Evolutionary conservation across 2,113 vertebrate species (phyloP).

Genomic region (Halcyon senegalensis): DNA sequence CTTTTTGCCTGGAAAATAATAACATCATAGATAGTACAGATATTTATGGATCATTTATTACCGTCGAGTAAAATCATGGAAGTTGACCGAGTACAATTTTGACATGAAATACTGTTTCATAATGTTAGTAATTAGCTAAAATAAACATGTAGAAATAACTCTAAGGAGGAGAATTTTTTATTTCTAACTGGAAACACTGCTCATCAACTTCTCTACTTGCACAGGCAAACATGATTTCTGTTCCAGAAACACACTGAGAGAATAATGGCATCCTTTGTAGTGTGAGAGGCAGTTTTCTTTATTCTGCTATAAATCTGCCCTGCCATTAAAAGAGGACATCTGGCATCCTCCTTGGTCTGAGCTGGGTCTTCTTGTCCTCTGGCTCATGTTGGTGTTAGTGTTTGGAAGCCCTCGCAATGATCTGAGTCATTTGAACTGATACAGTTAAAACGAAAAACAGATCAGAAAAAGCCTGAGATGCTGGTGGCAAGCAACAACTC

Average conservation of each 20-base stretch:
- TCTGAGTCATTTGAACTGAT: neutral
- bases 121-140: neutral
- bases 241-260: neutral
- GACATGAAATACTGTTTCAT: neutral
- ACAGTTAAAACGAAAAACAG: neutral
- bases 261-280: constrained; percentile 12
- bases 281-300: neutral
- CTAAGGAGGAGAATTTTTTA: neutral
- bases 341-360: neutral
- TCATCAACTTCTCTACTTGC: neutral
- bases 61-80: neutral
- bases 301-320: constrained; percentile 1
- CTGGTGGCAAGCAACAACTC: neutral
- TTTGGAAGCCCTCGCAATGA: neutral
- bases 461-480: neutral
- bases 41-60: neutral
- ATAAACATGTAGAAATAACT: neutral
- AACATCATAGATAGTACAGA: neutral
- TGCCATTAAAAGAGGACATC: neutral
- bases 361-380: constrained; percentile 2
- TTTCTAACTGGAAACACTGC: neutral
- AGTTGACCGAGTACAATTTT: neutral
- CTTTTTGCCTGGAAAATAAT: neutral
- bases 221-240: neutral
- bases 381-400: neutral